Percentiles rank a stretch among this genome's conserved stretches.
Conservation (phyloP, 1,140 invertebrate species). For the Apolygus lucorum region DNA sequence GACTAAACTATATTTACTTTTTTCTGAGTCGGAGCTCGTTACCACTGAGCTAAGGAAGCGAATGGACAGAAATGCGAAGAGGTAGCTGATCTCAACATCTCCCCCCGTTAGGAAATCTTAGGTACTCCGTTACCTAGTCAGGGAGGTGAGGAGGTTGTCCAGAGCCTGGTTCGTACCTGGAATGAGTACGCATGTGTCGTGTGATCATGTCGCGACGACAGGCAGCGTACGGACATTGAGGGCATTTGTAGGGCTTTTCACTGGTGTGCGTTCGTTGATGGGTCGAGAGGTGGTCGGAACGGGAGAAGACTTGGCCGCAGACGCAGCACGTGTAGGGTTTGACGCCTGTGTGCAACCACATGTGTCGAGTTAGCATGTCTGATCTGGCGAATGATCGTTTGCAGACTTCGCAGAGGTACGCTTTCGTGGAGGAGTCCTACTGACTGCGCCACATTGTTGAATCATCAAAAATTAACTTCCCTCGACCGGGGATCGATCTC, state of each 20-base stretch:
- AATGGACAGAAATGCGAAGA: no score
- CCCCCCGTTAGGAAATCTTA: no score
- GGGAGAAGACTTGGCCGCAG: slow-evolving; percentile 87
- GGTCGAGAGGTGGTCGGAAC: slow-evolving; percentile 90
- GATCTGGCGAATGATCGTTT: slow-evolving; percentile 87
- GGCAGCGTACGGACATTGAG: slow-evolving; percentile 90
- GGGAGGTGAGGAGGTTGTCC: no score
- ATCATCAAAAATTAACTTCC: no score
- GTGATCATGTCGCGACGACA: slow-evolving; percentile 97
- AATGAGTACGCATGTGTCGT: slow-evolving; percentile 81
- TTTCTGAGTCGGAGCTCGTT: no score
- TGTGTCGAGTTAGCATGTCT: slow-evolving; percentile 96
- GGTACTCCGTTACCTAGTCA: no score
- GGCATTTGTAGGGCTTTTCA: slow-evolving; percentile 95
- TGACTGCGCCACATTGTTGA: slow-evolving; percentile 53
- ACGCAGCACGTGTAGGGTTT: slow-evolving; percentile 87
- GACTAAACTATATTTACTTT: no score
- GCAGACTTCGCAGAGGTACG: slow-evolving; percentile 91
- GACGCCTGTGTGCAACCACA: slow-evolving; percentile 82
- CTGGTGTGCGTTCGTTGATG: slow-evolving; percentile 94
- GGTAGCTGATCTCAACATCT: no score
- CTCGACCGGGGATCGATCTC: no score
- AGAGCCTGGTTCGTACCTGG: slow-evolving; percentile 48
- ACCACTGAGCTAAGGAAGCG: no score
- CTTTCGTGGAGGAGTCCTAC: slow-evolving; percentile 60